These are phyloP conservation scores for Cirrhinus mrigala DNA, from an alignment of 2,797 vertebrate species.

Conservation along the genomic window DNA sequence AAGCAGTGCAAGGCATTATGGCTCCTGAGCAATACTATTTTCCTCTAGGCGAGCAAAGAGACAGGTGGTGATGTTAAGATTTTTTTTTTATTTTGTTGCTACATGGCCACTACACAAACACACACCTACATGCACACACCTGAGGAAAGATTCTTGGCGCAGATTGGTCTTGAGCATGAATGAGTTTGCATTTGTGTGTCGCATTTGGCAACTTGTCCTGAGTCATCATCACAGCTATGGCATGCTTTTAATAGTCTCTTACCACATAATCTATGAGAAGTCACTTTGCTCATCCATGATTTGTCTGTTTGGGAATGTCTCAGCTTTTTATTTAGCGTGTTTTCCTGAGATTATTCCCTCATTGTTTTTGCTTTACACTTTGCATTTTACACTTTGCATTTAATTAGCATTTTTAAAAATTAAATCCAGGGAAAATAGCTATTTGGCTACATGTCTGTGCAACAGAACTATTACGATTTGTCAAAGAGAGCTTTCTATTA, in stretches of 20 bases:
- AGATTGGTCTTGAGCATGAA: neutral
- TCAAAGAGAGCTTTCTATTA: neutral
- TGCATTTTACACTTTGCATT: neutral
- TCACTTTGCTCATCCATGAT: slow-evolving; percentile 3
- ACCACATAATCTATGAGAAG: neutral
- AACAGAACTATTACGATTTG: neutral
- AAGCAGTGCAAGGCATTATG: neutral
- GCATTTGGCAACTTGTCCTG: neutral
- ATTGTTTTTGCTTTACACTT: neutral
- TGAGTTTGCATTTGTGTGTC: slow-evolving; percentile 8
- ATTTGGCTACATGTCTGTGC: neutral
- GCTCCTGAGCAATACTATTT: neutral
- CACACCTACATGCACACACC: neutral
- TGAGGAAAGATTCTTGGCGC: slow-evolving; percentile 7
- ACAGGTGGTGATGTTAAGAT: slow-evolving; percentile 39
- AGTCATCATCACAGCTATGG: slow-evolving; percentile 23
- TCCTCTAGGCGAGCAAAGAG: slow-evolving; percentile 18
- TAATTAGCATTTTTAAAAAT: too few species aligned
- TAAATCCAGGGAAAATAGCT: neutral
- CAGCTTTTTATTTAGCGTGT: neutral
- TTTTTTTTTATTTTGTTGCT: neutral
- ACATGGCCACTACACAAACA: neutral
- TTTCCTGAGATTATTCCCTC: neutral
- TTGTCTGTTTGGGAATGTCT: slow-evolving; percentile 9
- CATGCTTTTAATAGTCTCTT: slow-evolving; percentile 13